Base-by-base conservation (phyloP, 2,113 vertebrate genomes). In the Ascaphus truei region DNA sequence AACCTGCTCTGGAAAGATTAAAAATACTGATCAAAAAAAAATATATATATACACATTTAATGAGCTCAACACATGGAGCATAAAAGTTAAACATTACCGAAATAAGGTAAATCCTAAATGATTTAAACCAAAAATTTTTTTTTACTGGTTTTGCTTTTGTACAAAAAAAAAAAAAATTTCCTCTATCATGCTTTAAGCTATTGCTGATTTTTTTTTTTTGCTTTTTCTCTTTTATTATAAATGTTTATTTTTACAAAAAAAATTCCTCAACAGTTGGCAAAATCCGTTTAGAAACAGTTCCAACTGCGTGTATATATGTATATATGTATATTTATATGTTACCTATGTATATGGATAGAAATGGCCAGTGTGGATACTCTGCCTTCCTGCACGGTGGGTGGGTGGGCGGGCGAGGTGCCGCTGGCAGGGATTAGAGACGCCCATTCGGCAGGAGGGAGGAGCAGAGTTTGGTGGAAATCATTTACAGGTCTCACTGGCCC, bases 161-260 rank as follows among this genome's bases (percentile, higher is more conserved):
- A 68, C 55, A 68, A 68, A 68, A 56, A 56, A 34, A 56, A 34
- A 58, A 60, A 45, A 37, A n/a, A n/a, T n/a, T n/a, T n/a, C n/a
- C n/a, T n/a, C n/a, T n/a, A 39, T 48, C 66, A 68, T 68, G 66
- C 66, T 68, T 68, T 51, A 59, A 68, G 66, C 66, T 68, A 68
- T 30, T 58, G 30, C 66, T 36, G 39, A 65, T 68, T 68, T 68
- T 59, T 59, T 68, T 48, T 34, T 36, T 50, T 59, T 26, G 6
- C 7, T 33, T 45, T 36, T 33, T 41, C n/a, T 20, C 29, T 68
- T 68, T 60, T 68, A n/a, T 60, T 68, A 68, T 51, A 68, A 60
- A 58, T 43, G 47, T 57, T 20, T 37, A 4, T 68, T 68, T 36
- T 60, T 51, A 68, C 43, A 68, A 59, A 68, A 68, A 45, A n/a